phyloP scores from a whole-genome alignment of 2,113 vertebrate species.

The Hepsetus odoe region DNA sequence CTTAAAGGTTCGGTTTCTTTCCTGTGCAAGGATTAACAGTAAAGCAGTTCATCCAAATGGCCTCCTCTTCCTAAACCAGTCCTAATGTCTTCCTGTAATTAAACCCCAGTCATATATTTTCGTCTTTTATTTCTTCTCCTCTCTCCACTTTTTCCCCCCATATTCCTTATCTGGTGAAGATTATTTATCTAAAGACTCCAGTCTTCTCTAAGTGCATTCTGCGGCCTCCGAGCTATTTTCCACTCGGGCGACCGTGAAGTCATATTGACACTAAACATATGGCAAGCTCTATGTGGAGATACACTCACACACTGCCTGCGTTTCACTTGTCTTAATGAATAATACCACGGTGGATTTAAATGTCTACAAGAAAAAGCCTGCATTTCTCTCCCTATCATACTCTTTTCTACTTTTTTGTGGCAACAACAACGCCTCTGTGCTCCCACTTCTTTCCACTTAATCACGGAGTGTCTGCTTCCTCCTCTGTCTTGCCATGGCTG shows the following conservation, averaged over 20 bases:
- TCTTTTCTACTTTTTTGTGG: constrained; percentile 48
- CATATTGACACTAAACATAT: constrained; percentile 84
- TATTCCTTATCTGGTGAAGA: constrained; percentile 64
- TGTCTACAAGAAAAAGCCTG: constrained; percentile 65
- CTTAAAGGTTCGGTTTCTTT: constrained; percentile 44
- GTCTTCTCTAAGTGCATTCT: constrained; percentile 66
- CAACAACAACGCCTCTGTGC: constrained; percentile 68
- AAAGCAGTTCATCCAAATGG: neutral
- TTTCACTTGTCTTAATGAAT: constrained; percentile 82
- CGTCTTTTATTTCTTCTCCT: neutral
- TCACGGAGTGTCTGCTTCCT: constrained; percentile 52
- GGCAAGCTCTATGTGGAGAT: constrained; percentile 76
- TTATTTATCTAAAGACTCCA: constrained; percentile 76
- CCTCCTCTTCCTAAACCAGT: neutral
- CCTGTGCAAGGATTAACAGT: neutral
- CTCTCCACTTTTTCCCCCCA: constrained; percentile 63
- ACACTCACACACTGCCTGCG: constrained; percentile 70
- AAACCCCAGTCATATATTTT: constrained; percentile 9
- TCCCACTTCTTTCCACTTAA: constrained; percentile 62
- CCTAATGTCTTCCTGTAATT: constrained; percentile 18
- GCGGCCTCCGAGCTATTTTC: constrained; percentile 78
- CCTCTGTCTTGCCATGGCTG: neutral
- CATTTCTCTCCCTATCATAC: constrained; percentile 43
- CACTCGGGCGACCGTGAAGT: constrained; percentile 80
- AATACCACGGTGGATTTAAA: constrained; percentile 75